A percentile compares a stretch with the other conserved stretches of the same genome.
phyloP scores from a whole-genome alignment of 2,888 invertebrate species.

The Tinea trinotella region DNA sequence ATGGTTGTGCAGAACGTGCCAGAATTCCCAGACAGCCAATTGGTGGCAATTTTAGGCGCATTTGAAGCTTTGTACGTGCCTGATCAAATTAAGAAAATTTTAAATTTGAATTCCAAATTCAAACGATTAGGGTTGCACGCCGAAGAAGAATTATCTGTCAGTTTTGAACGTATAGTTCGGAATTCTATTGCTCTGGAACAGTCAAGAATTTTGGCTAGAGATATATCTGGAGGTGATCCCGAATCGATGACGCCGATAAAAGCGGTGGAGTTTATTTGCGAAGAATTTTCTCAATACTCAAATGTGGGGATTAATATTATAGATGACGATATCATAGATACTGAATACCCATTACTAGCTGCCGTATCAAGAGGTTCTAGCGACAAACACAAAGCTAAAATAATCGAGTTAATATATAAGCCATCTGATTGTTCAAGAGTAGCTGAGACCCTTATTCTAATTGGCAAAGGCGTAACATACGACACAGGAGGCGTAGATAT shows the following conservation, averaged over 20 bases:
- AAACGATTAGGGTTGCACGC: constrained; percentile 75
- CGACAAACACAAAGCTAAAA: constrained; percentile 76
- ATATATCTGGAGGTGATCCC: constrained; percentile 84
- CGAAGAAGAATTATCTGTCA: constrained; percentile 66
- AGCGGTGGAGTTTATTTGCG: constrained; percentile 81
- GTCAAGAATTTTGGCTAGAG: constrained; percentile 70
- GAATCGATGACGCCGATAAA: constrained; percentile 89
- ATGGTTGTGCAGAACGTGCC: constrained; percentile 78
- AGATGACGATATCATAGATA: constrained; percentile 68
- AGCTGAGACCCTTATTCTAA: constrained; percentile 81
- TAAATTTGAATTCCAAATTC: constrained; percentile 71
- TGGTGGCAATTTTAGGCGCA: constrained; percentile 88
- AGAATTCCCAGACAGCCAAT: constrained; percentile 80
- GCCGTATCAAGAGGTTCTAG: constrained; percentile 81
- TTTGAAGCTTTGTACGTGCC: constrained; percentile 91
- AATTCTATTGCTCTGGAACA: constrained; percentile 76
- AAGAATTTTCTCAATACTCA: constrained; percentile 72
- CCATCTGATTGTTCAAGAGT: constrained; percentile 60
- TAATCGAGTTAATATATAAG: constrained; percentile 75
- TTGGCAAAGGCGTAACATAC: constrained; percentile 91
- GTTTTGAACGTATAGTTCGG: constrained; percentile 70
- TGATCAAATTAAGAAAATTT: constrained; percentile 80
- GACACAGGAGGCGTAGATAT: constrained; percentile 86
- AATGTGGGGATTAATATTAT: constrained; percentile 76
- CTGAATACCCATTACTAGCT: constrained; percentile 84